Base-by-base conservation (phyloP, 2,888 invertebrate genomes). In the Chorisops tibialis region DNA sequence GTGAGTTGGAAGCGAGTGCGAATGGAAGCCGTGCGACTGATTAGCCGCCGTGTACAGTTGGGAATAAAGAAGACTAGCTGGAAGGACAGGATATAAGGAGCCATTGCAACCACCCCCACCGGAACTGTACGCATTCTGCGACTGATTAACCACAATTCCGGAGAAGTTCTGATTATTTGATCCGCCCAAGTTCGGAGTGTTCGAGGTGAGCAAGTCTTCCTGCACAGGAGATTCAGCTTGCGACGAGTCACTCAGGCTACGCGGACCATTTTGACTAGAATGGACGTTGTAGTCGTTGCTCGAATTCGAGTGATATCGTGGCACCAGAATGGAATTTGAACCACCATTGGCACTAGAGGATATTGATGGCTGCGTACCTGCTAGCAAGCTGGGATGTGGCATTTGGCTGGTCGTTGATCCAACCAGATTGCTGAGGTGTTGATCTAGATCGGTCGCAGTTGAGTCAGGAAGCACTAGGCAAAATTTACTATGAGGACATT, bases 221-320 rank as follows among this genome's bases (percentile, higher is more conserved):
- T 91, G 90, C 14, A 90, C 89, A 1, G 90, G 90, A 38, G 89
- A 89, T 72, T 91, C 90, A 3, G 90, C 89, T 65, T 90, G 87
- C 37, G 90, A 91, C 39, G 90, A 91, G 74, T 91, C 91, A 69
- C 90, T 90, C 24, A 91, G 78, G 12, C 91, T 91, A 43, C 91
- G 81, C 0, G 91, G 90, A 2, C 87, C 86, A 18, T 83, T 81
- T 67, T 86, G 80, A 68, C 85, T 81, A 37, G 78, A 75, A 68
- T 79, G 79, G 9, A 79, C 76, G 61, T 74, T 74, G 79, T 89
- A 87, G 73, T 90, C 84, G 75, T 88, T 84, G 71, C 82, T 77
- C 65, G 81, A 76, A 61, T 78, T 76, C 66, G 85, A 82, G 43
- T 78, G 77, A 74, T 88, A 88, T 5, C 88, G 82, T 4, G 87